A percentile compares a stretch with the other conserved stretches of the same genome.
phyloP scores from a whole-genome alignment of 2,797 vertebrate genomes.

The Tinamus major region DNA sequence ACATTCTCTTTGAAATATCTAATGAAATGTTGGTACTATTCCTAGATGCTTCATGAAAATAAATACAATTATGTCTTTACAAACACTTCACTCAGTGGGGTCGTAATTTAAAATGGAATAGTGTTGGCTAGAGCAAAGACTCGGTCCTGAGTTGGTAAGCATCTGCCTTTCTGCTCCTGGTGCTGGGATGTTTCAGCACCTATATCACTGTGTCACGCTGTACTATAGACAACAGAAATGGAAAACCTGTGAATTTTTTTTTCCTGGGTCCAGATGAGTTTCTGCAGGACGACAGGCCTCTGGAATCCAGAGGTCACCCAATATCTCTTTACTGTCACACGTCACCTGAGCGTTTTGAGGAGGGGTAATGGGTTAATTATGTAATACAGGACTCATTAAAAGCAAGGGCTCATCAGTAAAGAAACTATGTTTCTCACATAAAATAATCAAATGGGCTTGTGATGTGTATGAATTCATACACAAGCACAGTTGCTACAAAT shows the following conservation, averaged over 20 bases:
- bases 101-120: conserved; percentile 14
- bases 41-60: not conserved
- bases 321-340: not conserved
- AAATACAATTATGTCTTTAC: conserved; percentile 47
- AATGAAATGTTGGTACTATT: conserved; percentile 23
- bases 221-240: not conserved
- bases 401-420: not conserved
- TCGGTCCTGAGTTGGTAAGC: not conserved
- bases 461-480: not conserved
- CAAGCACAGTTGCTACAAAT: not conserved
- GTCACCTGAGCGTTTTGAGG: not conserved
- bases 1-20: no score
- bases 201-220: not conserved
- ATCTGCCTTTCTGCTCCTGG: not conserved
- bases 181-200: not conserved
- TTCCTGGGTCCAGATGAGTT: not conserved
- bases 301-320: not conserved
- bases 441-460: not conserved
- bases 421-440: not conserved
- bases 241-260: not conserved
- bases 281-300: not conserved
- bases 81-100: not conserved
- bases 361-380: not conserved
- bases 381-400: not conserved
- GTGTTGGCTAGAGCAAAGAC: not conserved